Base-by-base conservation (phyloP, 2,888 invertebrate species). In the Drosophila stalkeri region DNA sequence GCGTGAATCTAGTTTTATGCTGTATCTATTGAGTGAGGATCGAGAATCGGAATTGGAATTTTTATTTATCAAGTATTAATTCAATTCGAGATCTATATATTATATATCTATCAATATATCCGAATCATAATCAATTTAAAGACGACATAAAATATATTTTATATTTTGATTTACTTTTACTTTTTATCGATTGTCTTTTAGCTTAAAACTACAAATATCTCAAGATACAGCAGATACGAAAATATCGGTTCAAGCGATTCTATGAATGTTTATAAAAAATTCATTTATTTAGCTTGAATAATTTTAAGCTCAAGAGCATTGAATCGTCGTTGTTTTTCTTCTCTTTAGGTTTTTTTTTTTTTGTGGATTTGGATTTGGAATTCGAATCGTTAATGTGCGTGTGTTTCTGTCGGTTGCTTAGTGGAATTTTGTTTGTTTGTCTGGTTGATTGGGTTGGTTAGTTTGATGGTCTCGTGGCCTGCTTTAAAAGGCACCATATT, bases 401-500 rank as follows among this genome's bases (percentile, higher is more conserved):
- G 65, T 52, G 27, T 64, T 47, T 23, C 39, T 66, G 27, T 44
- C 44, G 39, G 65, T 52, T 66, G 51, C 39, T 47, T n/a, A 4
- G 31, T 31, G 57, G 35, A 67, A 69, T 69, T 55, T 55, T 23
- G 46, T 46, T 65, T 65, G 55, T 70, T 47, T 54, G 60, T 63
- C 37, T 72, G 55, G 31, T 20, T 67, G 41, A 20, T 64, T 59
- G 68, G 68, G 66, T 71, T 66, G 39, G 71, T 56, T 72, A 62
- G 54, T 57, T 77, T 78, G 62, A 59, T 75, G 64, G 44, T 63
- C 54, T 54, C 35, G 65, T 66, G 60, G 72, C 55, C 52, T 72
- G 52, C 23, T 72, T 59, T 12, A 27, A 55, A 54, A 47, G 51
- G 51, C 63, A 43, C 11, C 56, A 20, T 37, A 73, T 73, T 64